Evolutionary conservation across 2,113 vertebrate species (phyloP).

Genomic region (Hydrolagus affinis): DNA sequence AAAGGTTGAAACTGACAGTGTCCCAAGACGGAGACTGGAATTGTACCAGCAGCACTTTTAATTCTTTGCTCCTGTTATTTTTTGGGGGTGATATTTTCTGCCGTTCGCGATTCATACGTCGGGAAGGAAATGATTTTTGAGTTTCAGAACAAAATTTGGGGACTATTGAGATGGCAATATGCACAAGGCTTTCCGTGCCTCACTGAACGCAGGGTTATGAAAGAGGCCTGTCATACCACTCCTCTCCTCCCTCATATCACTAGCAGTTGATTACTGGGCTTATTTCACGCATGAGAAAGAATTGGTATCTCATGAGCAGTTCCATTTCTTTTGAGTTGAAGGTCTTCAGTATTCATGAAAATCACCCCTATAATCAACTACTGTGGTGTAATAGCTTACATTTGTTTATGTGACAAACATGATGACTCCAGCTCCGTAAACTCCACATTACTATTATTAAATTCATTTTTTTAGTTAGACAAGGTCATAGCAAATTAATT

Average conservation of each 20-base stretch:
- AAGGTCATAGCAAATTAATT: slow-evolving; percentile 29
- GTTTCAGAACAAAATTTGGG: slow-evolving; percentile 4
- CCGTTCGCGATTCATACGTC: not conserved
- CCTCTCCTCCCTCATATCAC: slow-evolving; percentile 22
- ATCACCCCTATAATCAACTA: slow-evolving; percentile 23
- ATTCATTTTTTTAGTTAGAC: not conserved
- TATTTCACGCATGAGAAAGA: slow-evolving; percentile 28
- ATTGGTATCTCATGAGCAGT: slow-evolving; percentile 31
- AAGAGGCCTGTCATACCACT: slow-evolving; percentile 26
- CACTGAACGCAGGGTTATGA: slow-evolving; percentile 13
- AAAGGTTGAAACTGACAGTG: no score
- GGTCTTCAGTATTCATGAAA: slow-evolving; percentile 32
- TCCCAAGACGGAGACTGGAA: no score
- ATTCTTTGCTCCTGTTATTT: not conserved
- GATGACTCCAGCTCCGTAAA: not conserved
- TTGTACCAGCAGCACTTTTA: no score
- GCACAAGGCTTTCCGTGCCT: not conserved
- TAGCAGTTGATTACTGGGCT: slow-evolving; percentile 32
- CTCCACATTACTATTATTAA: slow-evolving; percentile 27
- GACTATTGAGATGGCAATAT: slow-evolving; percentile 16
- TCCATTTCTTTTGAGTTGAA: slow-evolving; percentile 32
- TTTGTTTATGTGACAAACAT: slow-evolving; percentile 29
- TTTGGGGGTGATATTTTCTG: not conserved
- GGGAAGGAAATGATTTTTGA: slow-evolving; percentile 6
- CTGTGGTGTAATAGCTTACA: slow-evolving; percentile 28